Evolutionary conservation across 2,797 vertebrate genomes (phyloP).

Genomic region (Danionella dracula): DNA sequence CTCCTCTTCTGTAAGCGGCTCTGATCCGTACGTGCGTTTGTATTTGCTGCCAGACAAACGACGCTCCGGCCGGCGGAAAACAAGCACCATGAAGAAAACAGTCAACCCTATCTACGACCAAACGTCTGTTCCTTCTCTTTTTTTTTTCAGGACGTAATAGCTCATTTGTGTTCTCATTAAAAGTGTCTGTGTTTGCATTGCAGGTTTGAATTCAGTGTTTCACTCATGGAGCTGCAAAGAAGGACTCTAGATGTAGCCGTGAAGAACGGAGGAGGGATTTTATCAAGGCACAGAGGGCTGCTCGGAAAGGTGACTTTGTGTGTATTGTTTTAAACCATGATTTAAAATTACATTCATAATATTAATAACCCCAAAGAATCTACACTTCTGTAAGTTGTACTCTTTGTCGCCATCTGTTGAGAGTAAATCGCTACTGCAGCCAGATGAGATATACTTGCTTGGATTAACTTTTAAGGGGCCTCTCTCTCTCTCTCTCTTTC

Average conservation of each 20-base stretch:
- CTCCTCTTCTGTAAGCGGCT: slow-evolving; percentile 85
- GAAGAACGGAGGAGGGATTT: slow-evolving; percentile 90
- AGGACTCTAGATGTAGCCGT: slow-evolving; percentile 90
- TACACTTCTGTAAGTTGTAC: no score
- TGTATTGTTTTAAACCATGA: no score
- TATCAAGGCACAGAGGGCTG: slow-evolving; percentile 94
- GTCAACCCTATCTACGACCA: slow-evolving; percentile 89
- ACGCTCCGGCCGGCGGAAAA: slow-evolving; percentile 92
- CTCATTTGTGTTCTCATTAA: no score
- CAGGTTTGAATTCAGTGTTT: slow-evolving; percentile 93
- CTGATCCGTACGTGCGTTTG: slow-evolving; percentile 89
- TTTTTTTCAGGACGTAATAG: no score
- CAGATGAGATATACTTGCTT: no score
- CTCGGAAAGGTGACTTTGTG: slow-evolving; percentile 88
- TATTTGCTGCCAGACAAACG: slow-evolving; percentile 95
- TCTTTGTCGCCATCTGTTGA: no score
- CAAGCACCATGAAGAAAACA: slow-evolving; percentile 83
- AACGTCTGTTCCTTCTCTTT: slow-evolving; percentile 69
- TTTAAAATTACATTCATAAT: no score
- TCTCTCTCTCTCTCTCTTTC: no score
- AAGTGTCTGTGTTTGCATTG: neutral
- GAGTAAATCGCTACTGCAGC: no score
- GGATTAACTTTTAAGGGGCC: no score
- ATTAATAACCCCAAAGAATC: no score
- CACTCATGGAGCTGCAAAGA: slow-evolving; percentile 81